Base-by-base conservation (phyloP, 2,113 vertebrate species). In the Mesembrinibis cayennensis region DNA sequence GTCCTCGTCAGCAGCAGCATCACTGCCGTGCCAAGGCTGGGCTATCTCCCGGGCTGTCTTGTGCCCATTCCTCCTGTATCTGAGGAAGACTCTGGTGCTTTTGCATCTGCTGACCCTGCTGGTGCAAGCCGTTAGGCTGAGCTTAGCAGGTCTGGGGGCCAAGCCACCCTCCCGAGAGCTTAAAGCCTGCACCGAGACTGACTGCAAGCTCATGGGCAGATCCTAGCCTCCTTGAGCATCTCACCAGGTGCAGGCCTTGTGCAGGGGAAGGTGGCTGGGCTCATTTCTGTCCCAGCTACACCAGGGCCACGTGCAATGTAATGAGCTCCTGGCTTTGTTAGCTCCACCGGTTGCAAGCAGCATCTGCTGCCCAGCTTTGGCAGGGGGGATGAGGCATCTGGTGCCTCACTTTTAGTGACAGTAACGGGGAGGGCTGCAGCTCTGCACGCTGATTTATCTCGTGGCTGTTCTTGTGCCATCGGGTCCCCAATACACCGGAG, bases 401-500 rank as follows among this genome's bases (percentile, higher is more conserved):
- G 40, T 42, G 40, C 40, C 40, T 42, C 40, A 42, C 70, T 80
- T 72, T 91, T 42, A 63, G 62, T 65, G 18, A 27, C 2, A 71
- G 65, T 53, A 16, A 20, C 0, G 3, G 63, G 76, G 34, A 83
- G 63, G 65, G 30, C n/a, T 76, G 32, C 19, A 3, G 47, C 25
- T 67, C 27, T 65, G 3, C 5, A 8, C 2, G 1, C 30, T 27
- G 42, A 36, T 32, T 81, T 66, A 69, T 90, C 47, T 38, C 1
- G 1, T 1, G 7, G 44, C 63, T 92, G 59, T 26, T 92, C 25
- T 25, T 65, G 65, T 36, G 49, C 32, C 7, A 3, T 36, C 3
- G 23, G 26, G 36, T 36, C 19, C 25, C 15, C 13, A 7, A 0
- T 26, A 40, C 27, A 59, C 20, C 1, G 1, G 47, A 59, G 56